Evolutionary conservation across 2,888 invertebrate species (phyloP).

Genomic region (Hirtodrosophila trivittata): DNA sequence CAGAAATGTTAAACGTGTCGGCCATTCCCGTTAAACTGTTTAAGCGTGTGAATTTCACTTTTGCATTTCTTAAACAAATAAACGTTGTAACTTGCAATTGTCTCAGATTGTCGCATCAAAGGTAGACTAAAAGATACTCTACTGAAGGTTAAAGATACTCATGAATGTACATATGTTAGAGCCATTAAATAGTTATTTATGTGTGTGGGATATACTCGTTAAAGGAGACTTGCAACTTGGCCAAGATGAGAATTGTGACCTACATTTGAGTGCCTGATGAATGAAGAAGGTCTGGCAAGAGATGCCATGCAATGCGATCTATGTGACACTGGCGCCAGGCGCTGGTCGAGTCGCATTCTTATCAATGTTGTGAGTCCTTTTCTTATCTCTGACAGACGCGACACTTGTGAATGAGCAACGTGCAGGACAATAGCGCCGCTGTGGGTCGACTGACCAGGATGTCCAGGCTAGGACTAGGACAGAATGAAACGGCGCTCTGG

Average conservation of each 20-base stretch:
- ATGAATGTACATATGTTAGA: no score
- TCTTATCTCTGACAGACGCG: constrained; percentile 39
- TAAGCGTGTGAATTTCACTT: constrained; percentile 4
- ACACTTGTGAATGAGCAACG: constrained; percentile 71
- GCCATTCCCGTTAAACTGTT: constrained; percentile 20
- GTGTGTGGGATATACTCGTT: no score
- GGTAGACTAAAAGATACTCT: no score
- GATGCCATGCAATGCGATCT: constrained; percentile 20
- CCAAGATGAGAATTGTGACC: constrained; percentile 4
- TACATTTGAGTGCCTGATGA: constrained; percentile 37
- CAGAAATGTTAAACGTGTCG: constrained; percentile 27
- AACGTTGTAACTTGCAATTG: no score
- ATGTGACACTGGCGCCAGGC: constrained; percentile 63
- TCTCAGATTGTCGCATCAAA: no score
- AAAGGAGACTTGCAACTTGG: no score
- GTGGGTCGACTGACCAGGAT: constrained; percentile 47
- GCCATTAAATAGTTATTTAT: no score
- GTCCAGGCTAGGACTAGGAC: constrained; percentile 1
- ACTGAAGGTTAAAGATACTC: no score
- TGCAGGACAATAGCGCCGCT: constrained; percentile 69
- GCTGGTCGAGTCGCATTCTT: constrained; percentile 32
- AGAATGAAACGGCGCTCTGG: background rate
- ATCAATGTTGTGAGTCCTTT: constrained; percentile 56
- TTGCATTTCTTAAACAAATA: background rate
- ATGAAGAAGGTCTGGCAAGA: constrained; percentile 58